phyloP scores from a whole-genome alignment of 1,140 invertebrate species.

The Sinella curviseta region DNA sequence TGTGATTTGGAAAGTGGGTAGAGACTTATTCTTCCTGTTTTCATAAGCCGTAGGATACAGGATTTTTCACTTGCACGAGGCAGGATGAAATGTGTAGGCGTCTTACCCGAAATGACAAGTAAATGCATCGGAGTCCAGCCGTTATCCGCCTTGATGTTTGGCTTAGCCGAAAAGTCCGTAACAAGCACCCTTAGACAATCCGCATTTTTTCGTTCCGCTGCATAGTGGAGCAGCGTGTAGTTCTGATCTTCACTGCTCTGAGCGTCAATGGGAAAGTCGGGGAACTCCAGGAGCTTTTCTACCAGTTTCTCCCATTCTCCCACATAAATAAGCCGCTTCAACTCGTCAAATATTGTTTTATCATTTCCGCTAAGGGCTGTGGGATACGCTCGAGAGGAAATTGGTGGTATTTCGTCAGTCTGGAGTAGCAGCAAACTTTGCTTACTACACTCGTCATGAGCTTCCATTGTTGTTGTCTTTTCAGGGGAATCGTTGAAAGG shows the following conservation, averaged over 20 bases:
- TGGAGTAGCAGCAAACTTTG: no score
- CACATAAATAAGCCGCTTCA: not conserved
- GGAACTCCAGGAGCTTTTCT: not conserved
- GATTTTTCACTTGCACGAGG: no score
- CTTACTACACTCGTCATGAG: no score
- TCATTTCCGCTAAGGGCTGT: not conserved
- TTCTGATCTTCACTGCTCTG: not conserved
- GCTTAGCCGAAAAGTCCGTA: not conserved
- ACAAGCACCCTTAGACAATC: not conserved
- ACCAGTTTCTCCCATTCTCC: not conserved
- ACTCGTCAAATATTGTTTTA: conserved; percentile 1
- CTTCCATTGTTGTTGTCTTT: no score
- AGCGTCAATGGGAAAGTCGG: not conserved
- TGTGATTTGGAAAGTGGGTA: no score
- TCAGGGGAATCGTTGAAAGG: no score
- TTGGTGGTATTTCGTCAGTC: no score
- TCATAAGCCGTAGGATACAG: no score
- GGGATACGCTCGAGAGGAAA: no score
- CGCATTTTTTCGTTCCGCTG: not conserved
- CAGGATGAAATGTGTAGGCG: not conserved
- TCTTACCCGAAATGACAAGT: not conserved
- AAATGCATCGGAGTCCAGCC: not conserved
- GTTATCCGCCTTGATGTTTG: not conserved
- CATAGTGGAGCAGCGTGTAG: not conserved
- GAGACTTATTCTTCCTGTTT: no score